These are phyloP conservation scores for Malurus cyaneus DNA, from an alignment of 2,113 vertebrate genomes.

Conservation along the genomic window DNA sequence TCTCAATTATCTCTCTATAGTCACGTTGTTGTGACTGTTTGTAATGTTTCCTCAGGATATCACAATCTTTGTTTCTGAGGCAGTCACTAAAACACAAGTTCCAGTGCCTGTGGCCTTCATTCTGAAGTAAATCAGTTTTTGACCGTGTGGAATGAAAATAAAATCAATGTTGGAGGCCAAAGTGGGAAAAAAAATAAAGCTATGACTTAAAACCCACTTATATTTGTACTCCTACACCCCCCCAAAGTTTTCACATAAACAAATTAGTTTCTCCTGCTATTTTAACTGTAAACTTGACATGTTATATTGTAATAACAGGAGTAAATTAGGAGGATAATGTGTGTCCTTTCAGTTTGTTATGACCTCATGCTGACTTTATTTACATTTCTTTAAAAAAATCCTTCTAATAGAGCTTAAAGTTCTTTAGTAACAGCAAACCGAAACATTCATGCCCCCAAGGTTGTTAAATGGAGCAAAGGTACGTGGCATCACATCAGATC, in stretches of 20 bases:
- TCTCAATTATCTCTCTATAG: not conserved
- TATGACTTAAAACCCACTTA: fast-evolving
- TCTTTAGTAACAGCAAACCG: not conserved
- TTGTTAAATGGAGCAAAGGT: not conserved
- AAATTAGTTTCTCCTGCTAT: not conserved
- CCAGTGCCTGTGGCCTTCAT: not conserved
- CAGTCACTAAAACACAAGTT: not conserved
- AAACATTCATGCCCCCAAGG: not conserved
- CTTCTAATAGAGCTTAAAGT: not conserved
- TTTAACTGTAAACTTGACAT: not conserved
- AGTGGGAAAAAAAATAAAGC: not conserved
- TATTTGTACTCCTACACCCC: not conserved
- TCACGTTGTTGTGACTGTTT: not conserved
- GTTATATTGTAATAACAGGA: not conserved
- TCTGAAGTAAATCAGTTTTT: not conserved
- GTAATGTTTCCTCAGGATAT: not conserved
- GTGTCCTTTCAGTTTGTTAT: not conserved
- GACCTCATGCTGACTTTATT: not conserved
- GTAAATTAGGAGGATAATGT: not conserved
- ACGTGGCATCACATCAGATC: not conserved
- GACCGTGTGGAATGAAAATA: not conserved
- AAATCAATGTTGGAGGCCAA: not conserved
- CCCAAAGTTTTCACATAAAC: not conserved
- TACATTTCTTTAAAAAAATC: not conserved
- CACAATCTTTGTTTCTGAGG: not conserved